Base-by-base conservation (phyloP, 2,888 invertebrate species). In the Clivina fossor region DNA sequence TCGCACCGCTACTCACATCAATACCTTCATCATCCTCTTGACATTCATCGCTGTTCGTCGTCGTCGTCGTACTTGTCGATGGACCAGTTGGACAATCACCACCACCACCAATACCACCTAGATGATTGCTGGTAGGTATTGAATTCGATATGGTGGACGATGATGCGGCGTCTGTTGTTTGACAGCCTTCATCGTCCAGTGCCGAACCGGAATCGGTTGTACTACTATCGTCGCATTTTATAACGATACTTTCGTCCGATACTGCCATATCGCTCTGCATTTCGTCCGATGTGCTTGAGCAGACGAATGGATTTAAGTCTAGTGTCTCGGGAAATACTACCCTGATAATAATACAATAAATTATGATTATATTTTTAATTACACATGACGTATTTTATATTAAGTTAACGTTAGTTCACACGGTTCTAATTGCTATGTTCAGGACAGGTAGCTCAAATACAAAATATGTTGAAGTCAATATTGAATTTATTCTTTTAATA, bases 261-360 rank as follows among this genome's bases (percentile, higher is more conserved):
- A 79, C 78, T 41, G 76, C 74, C n/a, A n/a, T n/a, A n/a, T n/a
- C n/a, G n/a, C n/a, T n/a, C n/a, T n/a, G n/a, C n/a, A n/a, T 73
- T 33, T 75, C 74, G 48, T 71, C 71, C 26, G 62, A 64, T 7
- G 60, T 55, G 8, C 64, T 60, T 20, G 70, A 67, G 44, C 71
- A 65, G 53, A 90, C 77, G 65, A 90, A 87, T 30, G 82, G 80
- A 69, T 91, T 92, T 63, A 93, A 74, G 72, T 92, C 86, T 41
- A 93, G 74, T 11, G 80, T 78, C 71, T 90, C 86, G 2, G 90
- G 89, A 71, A 93, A 93, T 2, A 85, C 84, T 58, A 93, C 87
- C 72, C 90, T 90, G 66, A 15, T 76, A 75, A 47, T 48, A 63
- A 55, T 35, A 51, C 16, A 35, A 28, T 35, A 19, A 18, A 11